Conservation (phyloP, 2,797 vertebrate species). For the Takifugu ocellatus region DNA sequence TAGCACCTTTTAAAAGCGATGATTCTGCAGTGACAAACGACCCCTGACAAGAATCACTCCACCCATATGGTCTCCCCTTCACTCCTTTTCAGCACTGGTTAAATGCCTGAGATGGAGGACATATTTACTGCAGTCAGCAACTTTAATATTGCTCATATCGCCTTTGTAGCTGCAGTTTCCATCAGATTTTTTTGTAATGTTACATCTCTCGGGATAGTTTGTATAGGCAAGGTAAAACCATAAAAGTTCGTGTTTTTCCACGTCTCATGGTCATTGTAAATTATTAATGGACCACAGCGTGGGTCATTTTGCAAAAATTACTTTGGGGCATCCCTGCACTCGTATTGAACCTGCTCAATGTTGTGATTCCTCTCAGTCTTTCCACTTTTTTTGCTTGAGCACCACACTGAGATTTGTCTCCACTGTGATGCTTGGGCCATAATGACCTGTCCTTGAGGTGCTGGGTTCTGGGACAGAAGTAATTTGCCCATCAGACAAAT, state of each 20-base stretch:
- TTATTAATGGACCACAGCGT: slow-evolving; percentile 52
- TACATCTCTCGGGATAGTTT: slow-evolving; percentile 63
- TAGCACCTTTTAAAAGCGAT: slow-evolving; percentile 30
- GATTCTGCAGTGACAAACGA: slow-evolving; percentile 48
- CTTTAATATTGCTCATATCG: slow-evolving; percentile 63
- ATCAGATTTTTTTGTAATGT: slow-evolving; percentile 58
- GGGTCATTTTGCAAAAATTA: slow-evolving; percentile 62
- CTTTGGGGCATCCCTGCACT: slow-evolving; percentile 62
- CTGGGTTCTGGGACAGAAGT: slow-evolving; percentile 27
- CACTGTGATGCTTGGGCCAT: slow-evolving; percentile 37
- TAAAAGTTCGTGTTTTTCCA: slow-evolving; percentile 42
- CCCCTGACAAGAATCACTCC: slow-evolving; percentile 41
- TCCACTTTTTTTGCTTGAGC: slow-evolving; percentile 11
- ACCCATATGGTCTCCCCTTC: slow-evolving; percentile 37
- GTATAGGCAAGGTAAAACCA: slow-evolving; percentile 52
- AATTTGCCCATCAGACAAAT: slow-evolving; percentile 31
- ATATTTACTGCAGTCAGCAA: slow-evolving; percentile 67
- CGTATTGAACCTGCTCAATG: slow-evolving; percentile 40
- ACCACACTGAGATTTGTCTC: slow-evolving; percentile 31
- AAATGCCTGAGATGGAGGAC: slow-evolving; percentile 49
- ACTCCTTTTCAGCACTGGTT: slow-evolving; percentile 45
- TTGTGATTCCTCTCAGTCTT: slow-evolving; percentile 22
- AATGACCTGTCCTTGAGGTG: slow-evolving; percentile 37
- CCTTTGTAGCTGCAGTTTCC: slow-evolving; percentile 49
- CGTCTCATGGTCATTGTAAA: slow-evolving; percentile 52